Base-by-base conservation (phyloP, 2,113 vertebrate species). In the Brienomyrus brachyistius region DNA sequence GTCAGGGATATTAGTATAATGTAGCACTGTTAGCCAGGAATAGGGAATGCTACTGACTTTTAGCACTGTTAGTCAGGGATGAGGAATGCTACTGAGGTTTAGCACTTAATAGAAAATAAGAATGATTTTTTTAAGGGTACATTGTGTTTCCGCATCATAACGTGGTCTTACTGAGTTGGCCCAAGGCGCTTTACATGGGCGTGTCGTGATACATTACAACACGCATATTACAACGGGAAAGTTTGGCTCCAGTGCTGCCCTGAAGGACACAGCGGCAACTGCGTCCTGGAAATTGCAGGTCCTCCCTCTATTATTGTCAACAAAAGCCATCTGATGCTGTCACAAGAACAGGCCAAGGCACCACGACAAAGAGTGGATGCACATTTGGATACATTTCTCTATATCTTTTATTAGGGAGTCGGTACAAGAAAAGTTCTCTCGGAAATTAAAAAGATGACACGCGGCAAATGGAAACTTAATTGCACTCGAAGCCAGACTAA, bases 391-490 rank as follows among this genome's bases (percentile, higher is more conserved):
- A 10, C 1, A 52, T 9, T 35, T 0, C 50, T 52, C 15, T 56
- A 35, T 51, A 5, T 92, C 92, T 91, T 3, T 85, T 77, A 83
- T 91, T 88, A 88, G 89, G 45, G 82, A 90, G 89, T 90, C 90
- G 90, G 5, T 40, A 93, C 89, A 90, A 91, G 89, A 91, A 92
- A 91, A 91, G 92, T 92, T 93, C 9, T 92, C 92, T 93, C 94
- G 90, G 93, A 91, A 94, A 94, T 93, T 88, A 93, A 94, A 95
- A 77, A 92, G 93, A 94, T 95, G 94, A 93, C 92, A 91, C 88
- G 90, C 87, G 91, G 94, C 91, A 91, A 94, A 90, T 91, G 91
- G 92, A 94, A 92, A 93, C 92, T 92, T 95, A 95, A 95, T 95
- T 95, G 93, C 91, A 92, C 94, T 93, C 92, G 94, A 92, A 94